phyloP scores from a whole-genome alignment of 35 echinoderm and acorn worm genomes.

The Patiria miniata region DNA sequence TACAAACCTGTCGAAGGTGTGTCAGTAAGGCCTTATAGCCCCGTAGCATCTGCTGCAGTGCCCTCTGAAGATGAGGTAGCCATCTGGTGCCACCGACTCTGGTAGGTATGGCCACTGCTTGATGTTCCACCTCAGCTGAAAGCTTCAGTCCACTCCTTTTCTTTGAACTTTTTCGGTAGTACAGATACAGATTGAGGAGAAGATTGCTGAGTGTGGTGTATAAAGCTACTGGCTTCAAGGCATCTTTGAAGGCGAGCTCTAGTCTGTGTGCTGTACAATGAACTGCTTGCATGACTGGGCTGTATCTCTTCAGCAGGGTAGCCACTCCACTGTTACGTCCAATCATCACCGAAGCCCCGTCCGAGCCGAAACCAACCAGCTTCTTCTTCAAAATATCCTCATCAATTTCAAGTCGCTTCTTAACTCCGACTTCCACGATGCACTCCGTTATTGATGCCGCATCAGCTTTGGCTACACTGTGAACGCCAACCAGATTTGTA shows the following conservation, averaged over 20 bases:
- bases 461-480: slow-evolving; percentile 9
- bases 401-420: slow-evolving; percentile 8
- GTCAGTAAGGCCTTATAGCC: slow-evolving; percentile 39
- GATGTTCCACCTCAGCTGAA: slow-evolving; percentile 6
- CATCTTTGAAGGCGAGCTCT: slow-evolving; percentile 64
- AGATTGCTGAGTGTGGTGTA: slow-evolving; percentile 25
- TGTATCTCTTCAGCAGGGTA: slow-evolving; percentile 1
- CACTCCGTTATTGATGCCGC: slow-evolving; percentile 26
- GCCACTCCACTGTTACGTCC: slow-evolving; percentile 37
- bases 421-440: neutral
- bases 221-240: slow-evolving; percentile 29
- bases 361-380: slow-evolving; percentile 29
- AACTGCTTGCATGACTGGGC: slow-evolving; percentile 27
- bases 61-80: slow-evolving; percentile 60
- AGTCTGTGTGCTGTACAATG: slow-evolving; percentile 49
- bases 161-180: slow-evolving; percentile 58
- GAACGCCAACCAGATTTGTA: slow-evolving; percentile 34
- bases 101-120: slow-evolving; percentile 40
- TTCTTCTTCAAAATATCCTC: slow-evolving; percentile 3
- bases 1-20: slow-evolving; percentile 38
- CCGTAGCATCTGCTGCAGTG: slow-evolving; percentile 27
- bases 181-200: slow-evolving; percentile 50
- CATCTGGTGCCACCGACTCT: slow-evolving; percentile 53
- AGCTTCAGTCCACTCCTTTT: slow-evolving; percentile 72
- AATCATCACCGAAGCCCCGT: slow-evolving; percentile 49